A percentile compares a stretch with the other conserved stretches of the same genome.
Evolutionary conservation across 2,888 invertebrate genomes (phyloP).

Genomic region (Cremastobaeus sp.): DNA sequence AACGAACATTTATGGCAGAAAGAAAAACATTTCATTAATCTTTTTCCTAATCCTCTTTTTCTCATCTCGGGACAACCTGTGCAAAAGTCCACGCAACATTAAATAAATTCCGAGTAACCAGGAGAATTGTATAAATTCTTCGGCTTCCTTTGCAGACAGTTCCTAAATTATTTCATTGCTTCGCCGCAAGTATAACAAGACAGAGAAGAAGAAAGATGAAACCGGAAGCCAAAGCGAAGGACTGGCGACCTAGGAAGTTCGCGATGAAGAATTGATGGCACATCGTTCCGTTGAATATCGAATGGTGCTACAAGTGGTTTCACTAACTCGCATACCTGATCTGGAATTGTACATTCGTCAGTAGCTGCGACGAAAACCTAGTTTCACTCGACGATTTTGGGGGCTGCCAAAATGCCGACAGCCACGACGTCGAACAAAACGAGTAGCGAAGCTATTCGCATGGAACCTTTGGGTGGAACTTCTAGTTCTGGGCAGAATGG

Average conservation of each 20-base stretch:
- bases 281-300: not conserved
- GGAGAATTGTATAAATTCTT: constrained; percentile 9
- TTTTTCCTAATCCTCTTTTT: no score
- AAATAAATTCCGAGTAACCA: no score
- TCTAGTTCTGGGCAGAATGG: constrained; percentile 76
- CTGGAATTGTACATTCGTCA: no score
- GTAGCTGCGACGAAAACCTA: no score
- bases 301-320: constrained; percentile 30
- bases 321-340: constrained; percentile 1
- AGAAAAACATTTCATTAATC: no score
- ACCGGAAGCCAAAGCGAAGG: not conserved
- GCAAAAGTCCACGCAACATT: no score
- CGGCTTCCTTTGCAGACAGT: constrained; percentile 19
- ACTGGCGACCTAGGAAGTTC: constrained; percentile 1
- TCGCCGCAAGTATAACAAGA: not conserved
- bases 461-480: constrained; percentile 75
- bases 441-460: constrained; percentile 75
- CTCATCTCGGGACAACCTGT: no score
- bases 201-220: constrained; percentile 4
- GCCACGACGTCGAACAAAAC: constrained; percentile 62
- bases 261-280: constrained; percentile 5
- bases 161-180: constrained; percentile 22
- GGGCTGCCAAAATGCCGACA: constrained; percentile 65
- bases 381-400: no score
- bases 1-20: no score